Base-by-base conservation (phyloP, 2,888 invertebrate genomes). In the Sphaerophoria taeniata region DNA sequence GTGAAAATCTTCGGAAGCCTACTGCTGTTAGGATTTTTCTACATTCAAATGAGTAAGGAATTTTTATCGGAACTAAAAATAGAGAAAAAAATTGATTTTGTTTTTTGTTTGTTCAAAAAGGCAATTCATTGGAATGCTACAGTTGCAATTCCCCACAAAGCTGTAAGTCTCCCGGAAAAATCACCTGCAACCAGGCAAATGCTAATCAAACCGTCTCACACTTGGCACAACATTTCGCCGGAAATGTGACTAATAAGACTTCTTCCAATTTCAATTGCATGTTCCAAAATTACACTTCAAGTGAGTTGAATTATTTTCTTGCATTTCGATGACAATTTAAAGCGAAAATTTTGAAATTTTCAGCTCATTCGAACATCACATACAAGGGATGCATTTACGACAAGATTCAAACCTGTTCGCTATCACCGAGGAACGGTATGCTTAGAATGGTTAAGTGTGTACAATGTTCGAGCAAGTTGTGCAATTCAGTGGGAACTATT, bases 401-500 rank as follows among this genome's bases (percentile, higher is more conserved):
- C 11, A 0, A 7, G 0, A 45, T 77, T 11, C 0, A 0, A 0
- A 31, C 24, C 3, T 85, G 85, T 11, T 1, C 0, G 0, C 43
- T 85, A 24, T 24, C 24, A 0, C 33, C 63, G 0, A 77, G 73
- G 6, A 1, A 14, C 6, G 6, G 5, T 34, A 14, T 9, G 1
- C 47, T 14, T n/a, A 14, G 7, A 3, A 12, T 0, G 2, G 4
- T 87, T 71, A 65, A 65, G 34, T 91, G 90, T 47, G 2, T 0
- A 0, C 45, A 74, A 34, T 90, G 90, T 51, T 77, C 76, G 4
- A 87, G 87, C 1, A 58, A 89, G 34, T 80, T 88, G 53, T 91
- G 91, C 79, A 91, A 90, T 72, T 88, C 90, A 0, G 90, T 90
- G 0, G 89, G 87, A 11, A 88, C 89, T n/a, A 88, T 88, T 65